These are phyloP conservation scores for Melipona quadrifasciata DNA, from an alignment of 1,140 invertebrate species.

Conservation along the genomic window DNA sequence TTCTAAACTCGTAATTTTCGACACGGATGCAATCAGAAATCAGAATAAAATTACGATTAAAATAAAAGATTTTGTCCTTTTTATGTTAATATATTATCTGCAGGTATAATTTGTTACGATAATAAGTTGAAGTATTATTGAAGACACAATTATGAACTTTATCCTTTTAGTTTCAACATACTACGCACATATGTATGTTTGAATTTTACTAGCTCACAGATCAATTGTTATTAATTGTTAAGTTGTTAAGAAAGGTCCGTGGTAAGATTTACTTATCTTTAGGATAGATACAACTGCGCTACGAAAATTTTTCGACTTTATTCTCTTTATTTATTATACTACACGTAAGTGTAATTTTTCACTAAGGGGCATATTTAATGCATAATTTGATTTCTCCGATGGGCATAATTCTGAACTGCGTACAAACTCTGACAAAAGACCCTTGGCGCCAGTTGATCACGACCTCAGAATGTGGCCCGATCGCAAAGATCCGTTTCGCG, in stretches of 20 bases:
- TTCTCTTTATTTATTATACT: not conserved
- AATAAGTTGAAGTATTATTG: too few relatives aligned
- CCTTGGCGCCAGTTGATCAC: constrained; percentile 20
- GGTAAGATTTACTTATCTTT: too few relatives aligned
- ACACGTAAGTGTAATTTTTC: not conserved
- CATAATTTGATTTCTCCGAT: not conserved
- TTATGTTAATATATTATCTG: not conserved
- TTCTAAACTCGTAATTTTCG: not conserved
- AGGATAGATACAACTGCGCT: too few relatives aligned
- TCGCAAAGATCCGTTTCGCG: constrained; percentile 37
- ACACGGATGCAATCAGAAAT: not conserved
- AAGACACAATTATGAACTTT: not conserved
- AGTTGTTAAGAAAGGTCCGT: too few relatives aligned
- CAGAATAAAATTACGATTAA: not conserved
- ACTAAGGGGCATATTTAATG: too few relatives aligned
- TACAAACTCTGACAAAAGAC: not conserved
- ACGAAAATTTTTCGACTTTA: not conserved
- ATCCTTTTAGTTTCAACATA: too few relatives aligned
- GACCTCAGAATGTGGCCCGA: constrained; percentile 13
- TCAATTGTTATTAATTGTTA: too few relatives aligned
- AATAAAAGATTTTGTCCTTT: not conserved
- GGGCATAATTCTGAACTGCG: not conserved
- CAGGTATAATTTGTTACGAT: too few relatives aligned
- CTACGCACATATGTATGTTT: too few relatives aligned
- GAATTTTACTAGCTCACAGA: too few relatives aligned